Conservation (phyloP, 2,888 invertebrate genomes). For the Drosophila borborema region DNA sequence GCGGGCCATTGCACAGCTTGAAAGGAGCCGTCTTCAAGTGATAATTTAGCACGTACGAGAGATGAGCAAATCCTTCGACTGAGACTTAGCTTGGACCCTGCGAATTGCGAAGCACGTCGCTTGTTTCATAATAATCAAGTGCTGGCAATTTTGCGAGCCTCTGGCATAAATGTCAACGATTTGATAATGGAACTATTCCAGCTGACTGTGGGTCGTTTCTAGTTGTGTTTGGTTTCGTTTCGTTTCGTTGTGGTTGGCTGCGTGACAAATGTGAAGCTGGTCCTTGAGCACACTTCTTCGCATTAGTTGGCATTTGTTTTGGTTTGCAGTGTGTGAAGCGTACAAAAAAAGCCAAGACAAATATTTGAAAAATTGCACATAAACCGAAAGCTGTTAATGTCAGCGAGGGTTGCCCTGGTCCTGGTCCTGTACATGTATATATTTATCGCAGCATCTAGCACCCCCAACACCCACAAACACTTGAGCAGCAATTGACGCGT, state of each 20-base stretch:
- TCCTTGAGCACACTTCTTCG: constrained; percentile 49
- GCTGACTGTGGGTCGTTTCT: constrained; percentile 2
- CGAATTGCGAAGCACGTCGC: constrained; percentile 61
- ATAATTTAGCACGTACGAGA: constrained; percentile 73
- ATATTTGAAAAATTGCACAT: constrained; percentile 76
- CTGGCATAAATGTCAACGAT: constrained; percentile 79
- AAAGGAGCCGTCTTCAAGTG: constrained; percentile 38
- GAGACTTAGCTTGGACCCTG: neutral
- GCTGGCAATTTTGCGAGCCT: constrained; percentile 64
- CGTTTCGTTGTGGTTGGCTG: constrained; percentile 20
- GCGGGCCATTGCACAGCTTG: constrained; percentile 50
- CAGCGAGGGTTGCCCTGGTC: constrained; percentile 30
- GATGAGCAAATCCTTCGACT: constrained; percentile 15
- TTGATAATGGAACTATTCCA: constrained; percentile 68
- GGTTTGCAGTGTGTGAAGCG: constrained; percentile 34
- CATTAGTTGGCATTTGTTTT: constrained; percentile 76
- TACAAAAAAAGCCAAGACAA: constrained; percentile 50
- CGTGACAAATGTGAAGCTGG: constrained; percentile 69
- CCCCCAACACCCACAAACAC: constrained; percentile 28
- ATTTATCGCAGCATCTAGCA: neutral
- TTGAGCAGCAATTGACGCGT: constrained; percentile 49
- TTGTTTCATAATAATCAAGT: constrained; percentile 75
- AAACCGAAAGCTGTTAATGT: constrained; percentile 66
- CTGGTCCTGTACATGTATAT: neutral
- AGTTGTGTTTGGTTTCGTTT: neutral